Base-by-base conservation (phyloP, 2,797 vertebrate genomes). In the Scyliorhinus canicula region DNA sequence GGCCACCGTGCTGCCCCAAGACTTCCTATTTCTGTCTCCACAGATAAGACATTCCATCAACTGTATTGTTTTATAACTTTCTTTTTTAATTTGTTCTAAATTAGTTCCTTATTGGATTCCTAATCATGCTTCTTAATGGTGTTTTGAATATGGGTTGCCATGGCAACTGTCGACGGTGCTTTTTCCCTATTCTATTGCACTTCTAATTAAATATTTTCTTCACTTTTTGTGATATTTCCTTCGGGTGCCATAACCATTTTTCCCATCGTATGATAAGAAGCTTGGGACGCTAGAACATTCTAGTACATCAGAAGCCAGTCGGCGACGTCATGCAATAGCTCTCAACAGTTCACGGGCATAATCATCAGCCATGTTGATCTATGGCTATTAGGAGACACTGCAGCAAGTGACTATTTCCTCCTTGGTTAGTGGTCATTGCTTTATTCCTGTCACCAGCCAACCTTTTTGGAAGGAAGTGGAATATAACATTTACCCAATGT, bases 161-260 rank as follows among this genome's bases (percentile, higher is more conserved):
- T 91, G 88, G 60, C 21, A 65, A 63, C 44, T 44, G 19, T 91
- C 57, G 40, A 65, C 63, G 21, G 79, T 1, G n/a, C 60, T n/a
- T 91, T 40, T 26, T 24, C 57, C 57, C 21, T 1, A 12, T 40
- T 91, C 19, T 65, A 60, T n/a, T 40, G 7, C 60, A n/a, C 19
- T 35, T 90, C 35, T 57, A 91, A 91, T 91, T 63, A 91, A 28
- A 65, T 91, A 90, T 60, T 90, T 90, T n/a, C 2, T 6, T 63
- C 19, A 57, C 86, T 60, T 57, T n/a, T 40, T 90, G 35, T 57
- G 86, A 57, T 90, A 90, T 90, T 63, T 90, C 86, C 86, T 63
- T 40, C 0, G 35, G 55, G 35, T 90, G 60, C 57, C 24, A 35
- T 86, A 86, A 86, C 50, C 35, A 55, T 16, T 14, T 55, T 63